These are phyloP conservation scores for Nipponacmea schrenckii DNA, from an alignment of 2,888 invertebrate species.

Conservation along the genomic window DNA sequence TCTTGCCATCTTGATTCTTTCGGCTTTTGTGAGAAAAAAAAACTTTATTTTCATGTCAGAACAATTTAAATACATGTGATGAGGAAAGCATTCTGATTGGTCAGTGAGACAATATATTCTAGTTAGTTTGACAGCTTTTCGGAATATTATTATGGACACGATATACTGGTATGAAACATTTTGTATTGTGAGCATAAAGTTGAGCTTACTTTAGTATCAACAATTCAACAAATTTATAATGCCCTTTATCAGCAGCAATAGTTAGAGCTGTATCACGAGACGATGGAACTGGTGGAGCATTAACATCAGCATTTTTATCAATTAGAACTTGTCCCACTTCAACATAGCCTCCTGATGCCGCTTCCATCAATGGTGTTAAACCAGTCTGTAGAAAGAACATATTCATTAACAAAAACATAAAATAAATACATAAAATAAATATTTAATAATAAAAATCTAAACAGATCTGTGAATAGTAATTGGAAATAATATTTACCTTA, in stretches of 20 bases:
- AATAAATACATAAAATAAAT: neutral
- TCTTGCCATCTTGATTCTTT: too few relatives aligned
- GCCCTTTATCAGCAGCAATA: conserved; percentile 99
- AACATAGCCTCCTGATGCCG: conserved; percentile 98
- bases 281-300: conserved; percentile 97
- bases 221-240: conserved; percentile 80
- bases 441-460: neutral
- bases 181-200: too few relatives aligned
- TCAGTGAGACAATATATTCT: too few relatives aligned
- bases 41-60: too few relatives aligned
- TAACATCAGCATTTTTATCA: conserved; percentile 97
- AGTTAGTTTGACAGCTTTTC: too few relatives aligned
- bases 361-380: conserved; percentile 98
- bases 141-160: too few relatives aligned
- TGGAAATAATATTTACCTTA: conserved; percentile 74
- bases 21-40: too few relatives aligned
- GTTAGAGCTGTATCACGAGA: conserved; percentile 98
- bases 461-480: neutral
- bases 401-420: neutral
- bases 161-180: too few relatives aligned
- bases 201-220: conserved; percentile 65
- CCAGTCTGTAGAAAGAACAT: conserved; percentile 77
- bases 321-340: conserved; percentile 96
- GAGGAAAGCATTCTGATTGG: too few relatives aligned
- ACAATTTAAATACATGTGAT: too few relatives aligned